Base-by-base conservation (phyloP, 2,797 vertebrate species). In the Numenius phaeopus region DNA sequence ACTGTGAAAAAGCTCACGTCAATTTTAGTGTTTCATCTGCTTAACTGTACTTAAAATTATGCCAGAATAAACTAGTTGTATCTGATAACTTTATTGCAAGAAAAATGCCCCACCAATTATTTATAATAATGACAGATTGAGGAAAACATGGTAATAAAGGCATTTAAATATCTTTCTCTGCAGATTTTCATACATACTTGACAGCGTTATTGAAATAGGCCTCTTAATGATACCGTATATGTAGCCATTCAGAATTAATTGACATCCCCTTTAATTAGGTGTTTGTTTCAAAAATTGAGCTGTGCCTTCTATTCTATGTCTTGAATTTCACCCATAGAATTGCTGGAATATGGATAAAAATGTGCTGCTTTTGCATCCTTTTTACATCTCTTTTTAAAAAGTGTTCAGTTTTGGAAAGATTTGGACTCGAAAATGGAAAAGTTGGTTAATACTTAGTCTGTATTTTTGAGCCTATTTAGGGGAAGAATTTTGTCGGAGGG, bases 1-100 rank as follows among this genome's bases (percentile, higher is more conserved):
- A 1, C 9, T 46, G 40, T 1, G 1, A n/a, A 87, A 59, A 12
- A 55, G n/a, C 37, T 84, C 4, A 0, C 62, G 11, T 39, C 37
- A 47, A 5, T 69, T 64, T 59, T 11, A 67, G n/a, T 46, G 29
- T 83, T 90, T 66, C 14, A n/a, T 83, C 50, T 95, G 55, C 64
- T 77, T 47, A 55, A 50, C 32, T 37, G n/a, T 58, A 24, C 59
- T 32, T 80, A 42, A 50, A 79, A 29, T 77, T 16, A 7, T 37
- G 18, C 22, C 22, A n/a, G 3, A 8, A 11, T 54, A 29, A 75
- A 21, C n/a, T 21, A 7, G 9, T 57, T 81, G 27, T 65, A 5
- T 61, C 46, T 54, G 72, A 8, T 93, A 39, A 82, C 42, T 61
- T 7, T 47, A 29, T n/a, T 73, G n/a, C 59, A 73, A 37, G 79